Percentiles rank a stretch among this genome's conserved stretches.
These are phyloP conservation scores for Venusia cambrica DNA, from an alignment of 2,888 invertebrate genomes.

Conservation along the genomic window DNA sequence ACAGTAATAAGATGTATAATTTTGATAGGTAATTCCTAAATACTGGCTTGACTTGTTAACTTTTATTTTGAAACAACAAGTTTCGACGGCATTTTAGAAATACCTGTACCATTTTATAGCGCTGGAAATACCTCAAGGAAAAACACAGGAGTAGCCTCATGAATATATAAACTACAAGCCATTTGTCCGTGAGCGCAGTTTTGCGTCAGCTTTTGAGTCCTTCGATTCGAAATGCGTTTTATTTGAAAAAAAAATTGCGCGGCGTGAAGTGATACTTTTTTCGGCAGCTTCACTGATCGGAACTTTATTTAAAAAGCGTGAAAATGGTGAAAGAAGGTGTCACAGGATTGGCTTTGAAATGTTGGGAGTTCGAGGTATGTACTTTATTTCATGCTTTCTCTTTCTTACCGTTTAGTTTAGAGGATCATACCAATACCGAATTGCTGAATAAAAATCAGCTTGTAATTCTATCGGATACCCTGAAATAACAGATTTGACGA, in stretches of 20 bases:
- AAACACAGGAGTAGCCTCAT: slow-evolving; percentile 9
- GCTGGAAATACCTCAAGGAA: slow-evolving; percentile 21
- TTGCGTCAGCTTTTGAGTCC: slow-evolving; percentile 9
- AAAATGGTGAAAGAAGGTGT: slow-evolving; percentile 14
- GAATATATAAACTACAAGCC: slow-evolving; percentile 2
- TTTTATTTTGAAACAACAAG: slow-evolving; percentile 3
- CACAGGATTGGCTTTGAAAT: slow-evolving; percentile 12
- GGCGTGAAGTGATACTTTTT: too few relatives aligned
- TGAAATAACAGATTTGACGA: too few relatives aligned
- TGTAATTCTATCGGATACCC: too few relatives aligned
- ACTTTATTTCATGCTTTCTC: too few relatives aligned
- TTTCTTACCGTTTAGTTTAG: too few relatives aligned
- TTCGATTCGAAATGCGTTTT: slow-evolving; percentile 1
- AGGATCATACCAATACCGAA: too few relatives aligned
- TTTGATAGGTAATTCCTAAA: neutral
- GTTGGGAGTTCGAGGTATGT: slow-evolving; percentile 18
- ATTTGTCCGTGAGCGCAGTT: slow-evolving; percentile 20
- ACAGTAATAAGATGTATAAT: too few relatives aligned
- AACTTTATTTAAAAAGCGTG: neutral
- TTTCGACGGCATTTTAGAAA: neutral
- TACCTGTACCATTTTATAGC: too few relatives aligned
- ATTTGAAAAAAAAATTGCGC: neutral
- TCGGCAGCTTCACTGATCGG: too few relatives aligned
- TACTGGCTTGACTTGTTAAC: slow-evolving; percentile 7
- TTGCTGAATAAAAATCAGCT: too few relatives aligned